Percentiles rank a stretch among this genome's conserved stretches.
phyloP scores from a whole-genome alignment of 2,888 invertebrate genomes.

The Yponomeuta cagnagella region DNA sequence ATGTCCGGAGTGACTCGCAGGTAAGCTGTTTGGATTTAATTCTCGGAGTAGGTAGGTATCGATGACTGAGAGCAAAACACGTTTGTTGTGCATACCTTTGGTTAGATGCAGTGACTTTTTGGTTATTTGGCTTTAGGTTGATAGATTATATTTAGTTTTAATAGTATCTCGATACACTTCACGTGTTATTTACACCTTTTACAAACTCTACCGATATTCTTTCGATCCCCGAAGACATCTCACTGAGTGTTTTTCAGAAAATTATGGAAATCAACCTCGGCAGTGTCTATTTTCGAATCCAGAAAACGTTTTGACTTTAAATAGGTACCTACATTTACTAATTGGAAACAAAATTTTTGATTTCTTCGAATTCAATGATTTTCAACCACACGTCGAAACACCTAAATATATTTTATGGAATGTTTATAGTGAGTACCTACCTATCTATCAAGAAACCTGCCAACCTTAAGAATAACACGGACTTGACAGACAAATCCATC shows the following conservation, averaged over 20 bases:
- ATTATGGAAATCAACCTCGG: too few species aligned
- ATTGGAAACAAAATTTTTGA: too few species aligned
- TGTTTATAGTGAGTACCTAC: not conserved
- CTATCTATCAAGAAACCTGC: constrained; percentile 14
- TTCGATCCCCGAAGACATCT: too few species aligned
- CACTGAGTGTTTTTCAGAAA: too few species aligned
- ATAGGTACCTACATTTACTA: too few species aligned
- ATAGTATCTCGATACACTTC: not conserved
- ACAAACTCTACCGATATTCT: not conserved
- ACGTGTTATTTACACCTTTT: not conserved
- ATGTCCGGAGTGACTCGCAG: constrained; percentile 71
- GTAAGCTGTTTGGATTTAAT: constrained; percentile 31
- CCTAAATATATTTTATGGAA: too few species aligned
- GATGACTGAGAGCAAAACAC: constrained; percentile 53
- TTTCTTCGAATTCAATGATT: too few species aligned
- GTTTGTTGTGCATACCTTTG: constrained; percentile 58
- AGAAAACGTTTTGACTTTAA: too few species aligned
- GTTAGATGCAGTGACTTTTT: constrained; percentile 65
- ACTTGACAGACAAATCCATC: constrained; percentile 24
- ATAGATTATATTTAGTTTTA: not conserved
- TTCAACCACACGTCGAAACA: too few species aligned
- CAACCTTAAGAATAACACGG: constrained; percentile 22
- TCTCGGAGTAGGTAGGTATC: constrained; percentile 47
- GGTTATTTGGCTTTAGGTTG: constrained; percentile 31
- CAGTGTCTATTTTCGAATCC: too few species aligned